phyloP scores from a whole-genome alignment of 2,113 vertebrate genomes.

The Protomyctophum bolini region DNA sequence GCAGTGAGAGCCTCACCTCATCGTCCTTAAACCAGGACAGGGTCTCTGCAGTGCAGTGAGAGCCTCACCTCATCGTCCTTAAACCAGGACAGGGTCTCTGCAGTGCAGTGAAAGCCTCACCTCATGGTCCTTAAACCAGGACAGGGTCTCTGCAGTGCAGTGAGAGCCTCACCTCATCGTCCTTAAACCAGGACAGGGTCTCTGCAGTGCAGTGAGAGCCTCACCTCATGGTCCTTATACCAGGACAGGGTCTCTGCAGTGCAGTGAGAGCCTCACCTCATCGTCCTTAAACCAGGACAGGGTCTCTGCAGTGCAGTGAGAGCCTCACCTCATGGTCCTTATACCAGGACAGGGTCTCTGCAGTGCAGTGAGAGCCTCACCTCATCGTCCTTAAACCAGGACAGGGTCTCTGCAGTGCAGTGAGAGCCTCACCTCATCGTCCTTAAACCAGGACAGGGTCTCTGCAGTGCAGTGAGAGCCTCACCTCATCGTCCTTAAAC shows the following conservation, averaged over 20 bases:
- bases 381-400: conserved; percentile 89
- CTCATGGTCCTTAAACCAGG: conserved; percentile 89
- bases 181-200: conserved; percentile 88
- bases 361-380: conserved; percentile 83
- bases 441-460: too few relatives aligned
- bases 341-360: conserved; percentile 87
- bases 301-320: conserved; percentile 83
- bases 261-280: conserved; percentile 83
- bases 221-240: conserved; percentile 89
- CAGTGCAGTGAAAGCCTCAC: conserved; percentile 83
- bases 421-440: too few relatives aligned
- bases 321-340: conserved; percentile 86
- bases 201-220: conserved; percentile 82
- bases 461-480: conserved; percentile 10
- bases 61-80: conserved; percentile 86
- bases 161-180: conserved; percentile 85
- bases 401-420: conserved; percentile 84
- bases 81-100: conserved; percentile 87
- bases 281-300: conserved; percentile 89
- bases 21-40: conserved; percentile 89
- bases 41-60: conserved; percentile 83
- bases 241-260: conserved; percentile 86
- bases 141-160: conserved; percentile 84
- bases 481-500: conserved; percentile 89
- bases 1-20: conserved; percentile 83